Evolutionary conservation across 1,140 invertebrate genomes (phyloP), one percentile per base, ranked within the genome.

Genomic region (Cheumatopsyche charites): DNA sequence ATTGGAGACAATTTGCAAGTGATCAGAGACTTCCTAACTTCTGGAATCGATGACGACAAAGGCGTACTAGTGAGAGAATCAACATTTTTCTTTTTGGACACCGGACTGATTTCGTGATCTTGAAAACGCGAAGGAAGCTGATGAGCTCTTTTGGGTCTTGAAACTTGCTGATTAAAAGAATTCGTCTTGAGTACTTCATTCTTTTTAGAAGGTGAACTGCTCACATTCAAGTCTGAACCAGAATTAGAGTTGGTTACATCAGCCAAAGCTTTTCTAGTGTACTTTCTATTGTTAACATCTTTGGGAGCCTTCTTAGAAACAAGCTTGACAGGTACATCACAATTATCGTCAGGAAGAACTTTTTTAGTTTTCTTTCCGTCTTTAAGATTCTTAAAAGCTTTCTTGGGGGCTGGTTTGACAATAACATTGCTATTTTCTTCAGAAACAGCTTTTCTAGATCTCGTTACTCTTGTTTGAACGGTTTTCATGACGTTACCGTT

Each of bases 241-340:
- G 71, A 70, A 36, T 36, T 36, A 4, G 29, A 47, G 47, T 76
- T 76, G 7, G 74, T 76, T 58, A 62, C 70, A 42, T 76, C 72
- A 12, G 69, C 68, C 25, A 76, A 72, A 49, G 49, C 74, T 58
- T 19, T 71, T 70, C 74, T 73, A 43, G 45, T 69, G 1, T 29
- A n/a, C 12, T 47, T 74, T 58, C 19, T 11, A 63, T 69, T 42
- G 12, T 41, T n/a, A 3, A 9, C 29, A 36, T 4, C 29, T 36
- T 36, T 36, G 3, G 29, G 29, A 36, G 3, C 9, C 9, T 36
- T 36, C 29, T 36, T 36, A 36, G 29, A 3, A 36, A 36, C 29
- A 9, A 3, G 3, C 9, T 36, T 36, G 29, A 36, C 29, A 3
- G 9, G 3, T 3, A 3, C 9, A 36, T 9, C 29, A 4, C 9